Base-by-base conservation (phyloP, 64 coral and sea anemone species). In the Stylophora pistillata region DNA sequence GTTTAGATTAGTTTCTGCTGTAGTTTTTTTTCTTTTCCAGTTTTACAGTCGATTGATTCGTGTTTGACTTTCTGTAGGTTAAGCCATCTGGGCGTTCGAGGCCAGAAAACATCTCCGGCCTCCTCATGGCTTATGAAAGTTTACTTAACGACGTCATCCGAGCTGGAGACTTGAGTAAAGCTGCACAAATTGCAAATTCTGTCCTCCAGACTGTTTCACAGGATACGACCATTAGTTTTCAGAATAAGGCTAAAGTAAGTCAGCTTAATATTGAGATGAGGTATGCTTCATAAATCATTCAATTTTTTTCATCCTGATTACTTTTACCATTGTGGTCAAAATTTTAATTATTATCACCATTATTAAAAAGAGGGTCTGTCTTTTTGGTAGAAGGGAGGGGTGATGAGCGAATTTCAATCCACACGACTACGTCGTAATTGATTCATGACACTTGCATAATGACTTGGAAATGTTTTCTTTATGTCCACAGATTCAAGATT, bases 101-200 rank as follows among this genome's bases (percentile, higher is more conserved):
- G 10, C 16, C 73, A 21, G 73, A 76, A 21, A 76, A 33, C 31
- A 76, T 52, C 20, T 7, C 15, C 33, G 53, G 30, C 9, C 2
- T 76, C 15, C 7, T 76, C 10, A 41, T 18, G 23, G 73, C 73
- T 4, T 21, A 76, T 13, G 30, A 76, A 10, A 76, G 73, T 31
- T 37, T 76, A 16, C 12, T 76, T 33, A 76, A 52, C 53, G 73
- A 76, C 17, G 33, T 34, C 21, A 31, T 82, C 2, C 58, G 30
- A 15, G 27, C 4, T 17, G 78, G 56, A 9, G 56, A 82, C 31
- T 11, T 82, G 4, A 82, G 78, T 28, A 82, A 13, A 82, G 78
- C 56, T 20, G 55, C 71, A 15, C 70, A 87, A 62, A 74, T 87
- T 34, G 70, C 71, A 21, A 74, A 87, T 58, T 25, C 85, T 1